Conservation (phyloP, 2,113 vertebrate genomes). For the Dromiciops gliroides region DNA sequence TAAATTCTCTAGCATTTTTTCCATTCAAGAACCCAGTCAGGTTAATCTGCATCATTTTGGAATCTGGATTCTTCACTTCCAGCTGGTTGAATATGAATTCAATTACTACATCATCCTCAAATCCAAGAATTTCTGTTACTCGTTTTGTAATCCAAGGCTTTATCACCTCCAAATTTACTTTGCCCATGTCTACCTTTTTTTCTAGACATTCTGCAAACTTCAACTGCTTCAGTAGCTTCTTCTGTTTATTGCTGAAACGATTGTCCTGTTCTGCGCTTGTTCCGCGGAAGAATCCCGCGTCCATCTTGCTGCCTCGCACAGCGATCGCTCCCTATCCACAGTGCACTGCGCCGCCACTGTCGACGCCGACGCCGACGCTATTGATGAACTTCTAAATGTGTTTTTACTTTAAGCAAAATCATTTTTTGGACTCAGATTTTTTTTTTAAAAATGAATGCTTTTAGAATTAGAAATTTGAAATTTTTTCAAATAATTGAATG, state of each 20-base stretch:
- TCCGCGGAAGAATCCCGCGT: slow-evolving; percentile 99
- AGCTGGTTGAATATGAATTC: slow-evolving; percentile 99
- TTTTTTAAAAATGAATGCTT: not conserved
- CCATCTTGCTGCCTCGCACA: slow-evolving; percentile 90
- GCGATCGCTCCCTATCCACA: slow-evolving; percentile 80
- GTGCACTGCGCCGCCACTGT: slow-evolving; percentile 83
- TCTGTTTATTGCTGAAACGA: slow-evolving; percentile 99
- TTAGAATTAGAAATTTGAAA: not conserved
- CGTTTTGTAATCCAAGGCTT: slow-evolving; percentile 99
- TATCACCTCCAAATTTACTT: slow-evolving; percentile 99
- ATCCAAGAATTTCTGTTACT: slow-evolving; percentile 99
- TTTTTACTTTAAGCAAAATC: not conserved
- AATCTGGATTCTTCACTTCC: slow-evolving; percentile 99
- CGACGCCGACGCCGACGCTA: slow-evolving; percentile 81
- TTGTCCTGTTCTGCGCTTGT: slow-evolving; percentile 99
- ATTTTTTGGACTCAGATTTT: not conserved
- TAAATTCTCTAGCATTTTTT: slow-evolving; percentile 99
- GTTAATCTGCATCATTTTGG: slow-evolving; percentile 99
- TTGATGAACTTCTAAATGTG: not conserved
- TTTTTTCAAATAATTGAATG: not conserved
- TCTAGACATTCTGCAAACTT: slow-evolving; percentile 99
- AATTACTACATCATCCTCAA: slow-evolving; percentile 99
- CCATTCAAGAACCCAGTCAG: slow-evolving; percentile 99
- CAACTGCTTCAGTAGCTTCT: slow-evolving; percentile 99
- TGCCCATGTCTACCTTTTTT: slow-evolving; percentile 99